A percentile compares a stretch with the other conserved stretches of the same genome.
Evolutionary conservation across 2,888 invertebrate genomes (phyloP).

Genomic region (Ichneumoninae sp.): DNA sequence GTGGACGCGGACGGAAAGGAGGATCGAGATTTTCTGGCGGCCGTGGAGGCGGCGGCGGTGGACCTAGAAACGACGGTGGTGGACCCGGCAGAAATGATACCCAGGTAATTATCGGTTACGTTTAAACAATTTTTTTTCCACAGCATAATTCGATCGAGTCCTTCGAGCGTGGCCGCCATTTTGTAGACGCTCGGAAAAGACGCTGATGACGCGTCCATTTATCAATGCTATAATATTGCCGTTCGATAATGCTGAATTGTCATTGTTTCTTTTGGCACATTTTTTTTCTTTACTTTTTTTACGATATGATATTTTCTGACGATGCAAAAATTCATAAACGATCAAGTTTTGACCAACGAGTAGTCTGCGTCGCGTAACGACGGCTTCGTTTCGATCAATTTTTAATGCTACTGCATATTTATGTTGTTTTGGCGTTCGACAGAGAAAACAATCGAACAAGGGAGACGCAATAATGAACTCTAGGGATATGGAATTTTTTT

Average conservation of each 20-base stretch:
- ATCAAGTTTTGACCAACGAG: neutral
- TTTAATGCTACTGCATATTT: neutral
- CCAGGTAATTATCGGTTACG: slow-evolving; percentile 40
- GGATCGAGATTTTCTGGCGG: slow-evolving; percentile 56
- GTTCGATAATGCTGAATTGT: neutral
- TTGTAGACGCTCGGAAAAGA: slow-evolving; percentile 25
- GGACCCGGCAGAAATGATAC: slow-evolving; percentile 51
- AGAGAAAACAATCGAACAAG: neutral
- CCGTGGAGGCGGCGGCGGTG: slow-evolving; percentile 73
- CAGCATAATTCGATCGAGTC: neutral
- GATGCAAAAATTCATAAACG: neutral
- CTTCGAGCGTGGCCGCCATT: slow-evolving; percentile 43
- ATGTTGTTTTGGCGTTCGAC: neutral
- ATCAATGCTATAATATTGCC: neutral
- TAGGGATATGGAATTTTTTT: neutral
- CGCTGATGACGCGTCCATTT: neutral
- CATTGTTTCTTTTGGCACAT: neutral
- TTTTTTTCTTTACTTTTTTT: neutral
- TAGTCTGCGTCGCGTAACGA: neutral
- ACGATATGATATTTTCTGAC: neutral
- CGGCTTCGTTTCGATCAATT: neutral
- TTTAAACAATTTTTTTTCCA: neutral
- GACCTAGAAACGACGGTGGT: slow-evolving; percentile 56
- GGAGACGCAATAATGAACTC: neutral
- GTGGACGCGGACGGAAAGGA: slow-evolving; percentile 71